Percentiles rank a stretch among this genome's conserved stretches.
phyloP scores from a whole-genome alignment of 2,113 vertebrate genomes.

The Plestiodon gilberti region DNA sequence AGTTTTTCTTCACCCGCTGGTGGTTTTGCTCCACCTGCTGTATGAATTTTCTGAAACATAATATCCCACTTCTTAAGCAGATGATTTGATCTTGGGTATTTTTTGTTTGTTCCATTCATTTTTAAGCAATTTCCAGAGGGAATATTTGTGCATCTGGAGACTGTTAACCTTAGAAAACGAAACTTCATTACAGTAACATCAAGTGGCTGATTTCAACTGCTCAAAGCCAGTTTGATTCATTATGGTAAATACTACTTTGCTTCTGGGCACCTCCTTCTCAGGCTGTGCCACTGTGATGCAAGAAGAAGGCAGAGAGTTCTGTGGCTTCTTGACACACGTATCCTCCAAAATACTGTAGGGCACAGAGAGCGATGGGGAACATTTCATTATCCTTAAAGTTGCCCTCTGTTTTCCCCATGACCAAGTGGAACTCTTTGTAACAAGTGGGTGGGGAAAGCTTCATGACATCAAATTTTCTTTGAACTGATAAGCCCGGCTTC shows the following conservation, averaged over 20 bases:
- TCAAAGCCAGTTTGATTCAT: constrained; percentile 62
- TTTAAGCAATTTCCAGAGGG: constrained; percentile 52
- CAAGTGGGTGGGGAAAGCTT: background rate
- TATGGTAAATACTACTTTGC: constrained; percentile 63
- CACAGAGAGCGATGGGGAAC: constrained; percentile 3
- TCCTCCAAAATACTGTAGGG: constrained; percentile 48
- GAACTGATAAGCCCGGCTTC: accelerated
- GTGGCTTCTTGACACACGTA: constrained; percentile 51
- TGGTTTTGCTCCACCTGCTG: constrained; percentile 49
- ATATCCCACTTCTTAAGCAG: constrained; percentile 44
- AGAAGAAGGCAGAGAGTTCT: constrained; percentile 38
- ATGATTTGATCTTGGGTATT: constrained; percentile 24
- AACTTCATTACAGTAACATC: constrained; percentile 61
- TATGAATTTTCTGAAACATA: constrained; percentile 48
- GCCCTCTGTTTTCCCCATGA: constrained; percentile 16
- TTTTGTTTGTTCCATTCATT: constrained; percentile 38
- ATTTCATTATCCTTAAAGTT: constrained; percentile 20
- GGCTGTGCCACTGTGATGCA: constrained; percentile 55
- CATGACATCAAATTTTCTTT: background rate
- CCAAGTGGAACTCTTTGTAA: background rate
- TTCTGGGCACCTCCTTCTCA: constrained; percentile 62
- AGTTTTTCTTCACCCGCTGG: constrained; percentile 31
- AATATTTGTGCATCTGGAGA: constrained; percentile 41
- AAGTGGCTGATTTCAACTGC: constrained; percentile 69
- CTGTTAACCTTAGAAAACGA: constrained; percentile 53